These are phyloP conservation scores for Dasyornis broadbenti DNA, from an alignment of 2,113 vertebrate genomes.

Conservation along the genomic window DNA sequence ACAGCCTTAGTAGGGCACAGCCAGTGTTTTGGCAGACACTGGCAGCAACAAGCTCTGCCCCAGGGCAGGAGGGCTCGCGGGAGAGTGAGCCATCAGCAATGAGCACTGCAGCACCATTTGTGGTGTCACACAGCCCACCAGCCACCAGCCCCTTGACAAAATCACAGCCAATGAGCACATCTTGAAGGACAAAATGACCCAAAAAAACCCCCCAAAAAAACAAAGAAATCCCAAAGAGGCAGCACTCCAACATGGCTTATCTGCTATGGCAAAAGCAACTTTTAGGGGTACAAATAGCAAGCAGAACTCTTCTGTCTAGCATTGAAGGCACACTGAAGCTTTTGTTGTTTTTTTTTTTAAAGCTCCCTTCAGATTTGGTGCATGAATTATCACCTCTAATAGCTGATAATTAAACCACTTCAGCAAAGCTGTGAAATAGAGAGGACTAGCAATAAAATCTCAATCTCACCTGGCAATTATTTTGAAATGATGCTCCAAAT, in stretches of 20 bases:
- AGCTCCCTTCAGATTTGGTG: slow-evolving; percentile 38
- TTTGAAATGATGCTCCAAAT: slow-evolving; percentile 29
- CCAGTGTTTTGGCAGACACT: background rate
- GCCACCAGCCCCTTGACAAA: background rate
- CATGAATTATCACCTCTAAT: slow-evolving; percentile 70
- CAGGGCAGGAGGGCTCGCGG: rapidly evolving
- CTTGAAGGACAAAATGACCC: background rate
- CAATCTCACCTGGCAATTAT: slow-evolving; percentile 40
- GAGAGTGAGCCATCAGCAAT: rapidly evolving
- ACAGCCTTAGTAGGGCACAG: rapidly evolving
- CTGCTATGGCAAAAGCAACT: background rate
- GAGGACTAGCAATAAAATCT: slow-evolving; percentile 35
- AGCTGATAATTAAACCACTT: slow-evolving; percentile 67
- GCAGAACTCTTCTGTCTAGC: background rate
- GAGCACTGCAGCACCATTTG: rapidly evolving
- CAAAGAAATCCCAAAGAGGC: background rate
- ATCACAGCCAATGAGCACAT: background rate
- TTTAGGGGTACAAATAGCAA: background rate
- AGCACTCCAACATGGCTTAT: background rate
- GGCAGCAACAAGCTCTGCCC: background rate
- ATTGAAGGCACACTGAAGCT: background rate
- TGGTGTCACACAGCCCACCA: background rate
- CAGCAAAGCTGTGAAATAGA: slow-evolving; percentile 56
- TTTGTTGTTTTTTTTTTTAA: background rate
- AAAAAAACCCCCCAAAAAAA: background rate